Conservation (phyloP, 2,888 invertebrate genomes). For the Rhogogaster chlorosoma region DNA sequence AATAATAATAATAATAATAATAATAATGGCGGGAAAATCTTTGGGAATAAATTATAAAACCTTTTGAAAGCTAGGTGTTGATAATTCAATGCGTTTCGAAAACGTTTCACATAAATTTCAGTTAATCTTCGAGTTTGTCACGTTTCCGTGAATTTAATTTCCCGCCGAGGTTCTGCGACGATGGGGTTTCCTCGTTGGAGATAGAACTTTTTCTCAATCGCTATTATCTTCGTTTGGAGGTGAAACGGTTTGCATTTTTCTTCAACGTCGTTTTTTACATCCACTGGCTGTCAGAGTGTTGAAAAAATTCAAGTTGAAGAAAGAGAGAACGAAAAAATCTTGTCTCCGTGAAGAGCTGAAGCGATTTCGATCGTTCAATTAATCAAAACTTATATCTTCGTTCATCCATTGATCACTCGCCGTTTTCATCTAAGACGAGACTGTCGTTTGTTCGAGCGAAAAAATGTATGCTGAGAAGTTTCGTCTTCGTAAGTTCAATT, state of each 20-base stretch:
- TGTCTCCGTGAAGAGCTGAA: background rate
- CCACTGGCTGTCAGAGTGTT: background rate
- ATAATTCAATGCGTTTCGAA: slow-evolving; percentile 29
- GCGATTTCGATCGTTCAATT: background rate
- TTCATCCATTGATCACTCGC: background rate
- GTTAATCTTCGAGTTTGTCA: slow-evolving; percentile 42
- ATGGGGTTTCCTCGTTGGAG: background rate
- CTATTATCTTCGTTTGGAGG: slow-evolving; percentile 19
- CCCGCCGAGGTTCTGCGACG: background rate
- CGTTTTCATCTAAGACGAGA: background rate
- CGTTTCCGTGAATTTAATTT: slow-evolving; percentile 19
- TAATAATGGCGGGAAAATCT: slow-evolving; percentile 3
- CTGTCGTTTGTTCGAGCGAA: background rate
- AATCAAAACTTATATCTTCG: background rate
- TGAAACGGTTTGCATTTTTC: slow-evolving; percentile 17
- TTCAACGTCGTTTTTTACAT: background rate
- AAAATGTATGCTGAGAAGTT: background rate
- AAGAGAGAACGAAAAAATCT: background rate
- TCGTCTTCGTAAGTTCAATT: background rate
- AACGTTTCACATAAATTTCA: slow-evolving; percentile 43
- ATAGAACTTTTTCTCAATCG: slow-evolving; percentile 31
- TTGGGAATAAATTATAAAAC: slow-evolving; percentile 10
- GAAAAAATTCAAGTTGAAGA: background rate
- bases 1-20: slow-evolving; percentile 22
- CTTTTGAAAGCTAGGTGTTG: background rate